phyloP scores from a whole-genome alignment of 1,140 invertebrate species.

The Reticulitermes speratus region DNA sequence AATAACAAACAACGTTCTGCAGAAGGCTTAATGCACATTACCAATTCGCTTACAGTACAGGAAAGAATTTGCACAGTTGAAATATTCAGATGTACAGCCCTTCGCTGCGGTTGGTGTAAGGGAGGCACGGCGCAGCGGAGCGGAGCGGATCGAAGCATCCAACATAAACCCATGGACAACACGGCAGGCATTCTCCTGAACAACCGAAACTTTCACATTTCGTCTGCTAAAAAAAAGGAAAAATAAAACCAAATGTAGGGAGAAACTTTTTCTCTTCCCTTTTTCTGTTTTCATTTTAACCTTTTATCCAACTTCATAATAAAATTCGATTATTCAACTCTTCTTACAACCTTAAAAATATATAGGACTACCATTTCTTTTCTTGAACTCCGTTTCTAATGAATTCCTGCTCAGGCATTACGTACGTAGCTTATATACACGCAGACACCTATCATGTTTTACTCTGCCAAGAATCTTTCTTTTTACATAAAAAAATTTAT shows the following conservation, averaged over 20 bases:
- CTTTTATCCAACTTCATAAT: background rate
- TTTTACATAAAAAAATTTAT: too few species aligned
- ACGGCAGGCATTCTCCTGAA: background rate
- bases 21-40: constrained; percentile 10
- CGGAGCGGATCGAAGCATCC: background rate
- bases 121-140: background rate
- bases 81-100: background rate
- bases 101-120: background rate
- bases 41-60: constrained; percentile 9
- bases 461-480: too few species aligned
- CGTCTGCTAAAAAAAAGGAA: background rate
- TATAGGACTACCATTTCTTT: background rate
- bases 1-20: constrained; percentile 12
- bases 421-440: background rate
- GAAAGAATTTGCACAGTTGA: constrained; percentile 15
- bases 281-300: background rate
- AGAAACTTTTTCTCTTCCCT: background rate
- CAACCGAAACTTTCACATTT: background rate
- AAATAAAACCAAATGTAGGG: background rate
- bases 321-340: constrained; percentile 13
- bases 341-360: background rate
- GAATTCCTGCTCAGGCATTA: background rate
- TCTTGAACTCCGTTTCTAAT: background rate
- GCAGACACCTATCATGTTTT: too few species aligned
- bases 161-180: background rate